Percentiles rank a stretch among this genome's conserved stretches.
Conservation (phyloP, 37 sponge, comb jelly and placozoan genomes). For the Ephydatia muelleri region DNA sequence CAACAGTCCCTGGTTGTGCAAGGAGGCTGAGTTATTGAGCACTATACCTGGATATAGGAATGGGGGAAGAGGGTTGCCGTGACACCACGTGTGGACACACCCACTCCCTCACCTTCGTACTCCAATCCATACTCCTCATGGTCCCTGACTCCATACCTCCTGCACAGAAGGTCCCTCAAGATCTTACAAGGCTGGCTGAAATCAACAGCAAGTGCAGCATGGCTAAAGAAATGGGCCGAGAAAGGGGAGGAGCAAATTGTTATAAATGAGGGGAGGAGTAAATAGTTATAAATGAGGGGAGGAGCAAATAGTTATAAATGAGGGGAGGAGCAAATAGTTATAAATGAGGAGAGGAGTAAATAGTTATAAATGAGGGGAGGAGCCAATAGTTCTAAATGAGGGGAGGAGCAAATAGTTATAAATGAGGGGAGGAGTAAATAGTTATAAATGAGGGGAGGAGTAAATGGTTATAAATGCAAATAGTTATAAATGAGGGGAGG, state of each 20-base stretch:
- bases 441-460: too few relatives aligned
- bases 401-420: too few relatives aligned
- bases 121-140: constrained; percentile 55
- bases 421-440: too few relatives aligned
- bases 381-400: too few relatives aligned
- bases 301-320: neutral
- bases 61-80: neutral
- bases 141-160: constrained; percentile 79
- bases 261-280: neutral
- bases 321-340: too few relatives aligned
- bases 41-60: constrained; percentile 33
- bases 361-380: too few relatives aligned
- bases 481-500: too few relatives aligned
- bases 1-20: constrained; percentile 75
- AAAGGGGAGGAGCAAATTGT: too few relatives aligned
- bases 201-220: constrained; percentile 51
- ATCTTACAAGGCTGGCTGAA: constrained; percentile 78
- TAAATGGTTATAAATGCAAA: too few relatives aligned
- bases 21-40: constrained; percentile 46
- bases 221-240: constrained; percentile 2
- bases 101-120: constrained; percentile 62
- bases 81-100: neutral
- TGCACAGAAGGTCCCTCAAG: constrained; percentile 69
- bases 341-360: too few relatives aligned
- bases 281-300: neutral